phyloP scores from a whole-genome alignment of 2,797 vertebrate species.

The Syndactyla subalaris region DNA sequence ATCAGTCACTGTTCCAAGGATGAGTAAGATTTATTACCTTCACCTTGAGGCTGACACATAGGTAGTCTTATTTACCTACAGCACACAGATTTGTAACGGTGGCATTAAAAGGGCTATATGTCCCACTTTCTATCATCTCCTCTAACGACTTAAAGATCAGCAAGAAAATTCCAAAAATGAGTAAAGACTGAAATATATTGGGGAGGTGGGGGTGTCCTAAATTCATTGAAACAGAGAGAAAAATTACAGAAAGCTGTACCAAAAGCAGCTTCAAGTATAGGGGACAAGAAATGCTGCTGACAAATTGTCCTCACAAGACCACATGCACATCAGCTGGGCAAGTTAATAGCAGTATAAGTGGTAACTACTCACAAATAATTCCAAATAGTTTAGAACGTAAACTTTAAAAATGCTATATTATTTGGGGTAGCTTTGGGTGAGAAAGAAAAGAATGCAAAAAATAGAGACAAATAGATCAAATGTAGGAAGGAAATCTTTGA shows the following conservation, averaged over 20 bases:
- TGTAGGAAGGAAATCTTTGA: background rate
- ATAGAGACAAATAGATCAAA: background rate
- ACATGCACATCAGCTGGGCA: background rate
- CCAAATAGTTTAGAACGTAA: background rate
- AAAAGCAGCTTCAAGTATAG: background rate
- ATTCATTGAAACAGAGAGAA: background rate
- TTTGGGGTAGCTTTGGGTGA: background rate
- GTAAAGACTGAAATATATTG: background rate
- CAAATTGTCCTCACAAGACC: background rate
- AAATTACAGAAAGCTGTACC: background rate
- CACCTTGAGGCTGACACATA: background rate
- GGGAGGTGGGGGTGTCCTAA: background rate
- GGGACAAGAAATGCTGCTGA: background rate
- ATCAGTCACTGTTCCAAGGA: background rate
- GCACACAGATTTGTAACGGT: background rate
- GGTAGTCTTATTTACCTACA: background rate
- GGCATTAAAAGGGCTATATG: background rate
- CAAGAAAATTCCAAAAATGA: background rate
- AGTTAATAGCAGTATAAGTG: background rate
- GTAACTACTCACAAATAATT: background rate
- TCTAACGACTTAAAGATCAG: background rate
- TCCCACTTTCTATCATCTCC: background rate
- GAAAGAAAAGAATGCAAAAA: background rate
- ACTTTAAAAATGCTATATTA: background rate
- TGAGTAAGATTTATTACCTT: background rate